These are phyloP conservation scores for Indri indri DNA, from an alignment of 2,113 vertebrate genomes.

Conservation along the genomic window DNA sequence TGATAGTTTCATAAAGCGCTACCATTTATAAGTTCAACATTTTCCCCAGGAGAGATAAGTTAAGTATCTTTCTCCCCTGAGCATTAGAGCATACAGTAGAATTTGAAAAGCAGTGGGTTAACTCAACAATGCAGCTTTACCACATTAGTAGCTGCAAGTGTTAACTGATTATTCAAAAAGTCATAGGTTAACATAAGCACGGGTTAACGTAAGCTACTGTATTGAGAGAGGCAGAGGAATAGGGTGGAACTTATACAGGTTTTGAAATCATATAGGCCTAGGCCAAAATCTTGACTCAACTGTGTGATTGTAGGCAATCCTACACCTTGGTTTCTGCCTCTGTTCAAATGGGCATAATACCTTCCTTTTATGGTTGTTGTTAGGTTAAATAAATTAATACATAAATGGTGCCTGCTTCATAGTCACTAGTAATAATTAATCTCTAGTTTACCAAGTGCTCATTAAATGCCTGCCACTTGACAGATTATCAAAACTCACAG, in stretches of 20 bases:
- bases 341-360: not conserved
- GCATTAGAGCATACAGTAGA: not conserved
- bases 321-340: not conserved
- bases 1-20: not conserved
- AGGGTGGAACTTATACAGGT: not conserved
- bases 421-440: not conserved
- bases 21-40: not conserved
- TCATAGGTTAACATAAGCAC: not conserved
- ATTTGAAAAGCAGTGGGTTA: not conserved
- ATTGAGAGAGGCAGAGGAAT: not conserved
- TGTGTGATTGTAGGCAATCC: not conserved
- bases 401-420: not conserved
- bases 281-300: not conserved
- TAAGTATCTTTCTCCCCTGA: not conserved
- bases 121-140: not conserved
- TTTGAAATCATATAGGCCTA: not conserved
- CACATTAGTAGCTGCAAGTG: not conserved
- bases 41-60: not conserved
- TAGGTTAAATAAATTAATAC: not conserved
- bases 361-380: not conserved
- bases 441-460: not conserved
- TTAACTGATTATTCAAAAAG: not conserved
- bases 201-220: not conserved
- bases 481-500: not conserved
- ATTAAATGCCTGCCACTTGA: slow-evolving; percentile 1